phyloP scores from a whole-genome alignment of 2,888 invertebrate genomes.

The Acleris cristana region DNA sequence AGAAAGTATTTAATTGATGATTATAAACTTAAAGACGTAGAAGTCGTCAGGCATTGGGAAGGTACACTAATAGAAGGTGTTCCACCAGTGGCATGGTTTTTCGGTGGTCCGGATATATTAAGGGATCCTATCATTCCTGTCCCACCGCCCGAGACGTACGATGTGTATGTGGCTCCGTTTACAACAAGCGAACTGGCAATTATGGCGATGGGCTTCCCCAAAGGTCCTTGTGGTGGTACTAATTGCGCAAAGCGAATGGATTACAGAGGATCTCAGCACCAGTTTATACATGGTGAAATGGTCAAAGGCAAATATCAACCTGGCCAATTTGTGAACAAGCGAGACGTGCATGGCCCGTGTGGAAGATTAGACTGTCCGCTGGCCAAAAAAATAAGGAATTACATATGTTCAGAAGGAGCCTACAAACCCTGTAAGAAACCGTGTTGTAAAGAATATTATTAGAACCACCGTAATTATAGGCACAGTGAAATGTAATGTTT shows the following conservation, averaged over 20 bases:
- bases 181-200: constrained; percentile 71
- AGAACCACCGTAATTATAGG: constrained; percentile 28
- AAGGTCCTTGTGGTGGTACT: constrained; percentile 79
- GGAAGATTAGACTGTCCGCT: constrained; percentile 76
- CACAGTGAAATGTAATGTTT: not conserved
- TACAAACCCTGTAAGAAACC: constrained; percentile 76
- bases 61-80: constrained; percentile 70
- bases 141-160: constrained; percentile 60
- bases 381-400: constrained; percentile 70
- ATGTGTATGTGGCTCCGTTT: constrained; percentile 73
- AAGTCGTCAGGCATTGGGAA: constrained; percentile 77
- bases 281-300: constrained; percentile 71
- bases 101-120: constrained; percentile 73
- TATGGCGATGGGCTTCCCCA: constrained; percentile 79
- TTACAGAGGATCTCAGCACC: constrained; percentile 74
- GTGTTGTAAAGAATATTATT: constrained; percentile 71
- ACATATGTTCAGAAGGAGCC: constrained; percentile 67
- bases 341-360: constrained; percentile 78
- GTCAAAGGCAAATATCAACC: constrained; percentile 72
- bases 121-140: constrained; percentile 66
- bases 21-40: constrained; percentile 71
- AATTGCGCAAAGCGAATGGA: constrained; percentile 77
- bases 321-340: constrained; percentile 74
- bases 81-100: constrained; percentile 74
- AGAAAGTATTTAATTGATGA: constrained; percentile 73